These are phyloP conservation scores for Rallus limicola DNA, from an alignment of 2,113 vertebrate genomes.

Conservation along the genomic window DNA sequence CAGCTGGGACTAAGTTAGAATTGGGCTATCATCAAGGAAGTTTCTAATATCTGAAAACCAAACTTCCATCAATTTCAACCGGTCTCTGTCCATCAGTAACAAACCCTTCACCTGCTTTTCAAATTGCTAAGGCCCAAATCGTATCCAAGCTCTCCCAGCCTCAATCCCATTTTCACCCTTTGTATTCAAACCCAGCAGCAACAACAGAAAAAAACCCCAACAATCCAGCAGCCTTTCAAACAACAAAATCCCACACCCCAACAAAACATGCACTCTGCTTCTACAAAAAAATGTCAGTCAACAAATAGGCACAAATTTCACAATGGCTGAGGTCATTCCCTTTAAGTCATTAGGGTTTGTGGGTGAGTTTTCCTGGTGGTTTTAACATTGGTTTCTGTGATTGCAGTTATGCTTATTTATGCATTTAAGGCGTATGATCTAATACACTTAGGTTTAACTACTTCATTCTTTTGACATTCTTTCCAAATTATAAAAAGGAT, in stretches of 20 bases:
- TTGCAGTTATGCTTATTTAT: conserved; percentile 76
- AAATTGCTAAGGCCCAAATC: neutral
- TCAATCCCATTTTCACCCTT: neutral
- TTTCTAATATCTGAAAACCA: conserved; percentile 10
- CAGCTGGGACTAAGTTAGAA: conserved; percentile 5
- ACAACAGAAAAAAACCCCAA: neutral
- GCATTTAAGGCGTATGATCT: conserved; percentile 77
- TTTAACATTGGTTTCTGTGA: conserved; percentile 75
- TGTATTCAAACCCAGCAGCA: conserved; percentile 11
- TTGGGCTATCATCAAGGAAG: neutral
- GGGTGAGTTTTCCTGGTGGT: conserved; percentile 68
- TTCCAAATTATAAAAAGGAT: conserved; percentile 81
- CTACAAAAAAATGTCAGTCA: conserved; percentile 57
- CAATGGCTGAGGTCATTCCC: conserved; percentile 70
- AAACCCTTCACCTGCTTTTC: conserved; percentile 29
- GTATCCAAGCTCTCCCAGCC: neutral
- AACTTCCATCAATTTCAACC: neutral
- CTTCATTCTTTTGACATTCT: conserved; percentile 76
- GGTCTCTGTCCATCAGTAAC: neutral
- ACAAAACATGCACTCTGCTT: neutral
- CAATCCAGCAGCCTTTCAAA: neutral
- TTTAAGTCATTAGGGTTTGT: conserved; percentile 49
- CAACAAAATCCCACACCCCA: conserved; percentile 35
- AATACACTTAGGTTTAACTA: conserved; percentile 78
- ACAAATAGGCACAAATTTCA: conserved; percentile 69